Evolutionary conservation across 2,797 vertebrate species (phyloP), one percentile per base, ranked within the genome.

Genomic region (Choloepus didactylus): DNA sequence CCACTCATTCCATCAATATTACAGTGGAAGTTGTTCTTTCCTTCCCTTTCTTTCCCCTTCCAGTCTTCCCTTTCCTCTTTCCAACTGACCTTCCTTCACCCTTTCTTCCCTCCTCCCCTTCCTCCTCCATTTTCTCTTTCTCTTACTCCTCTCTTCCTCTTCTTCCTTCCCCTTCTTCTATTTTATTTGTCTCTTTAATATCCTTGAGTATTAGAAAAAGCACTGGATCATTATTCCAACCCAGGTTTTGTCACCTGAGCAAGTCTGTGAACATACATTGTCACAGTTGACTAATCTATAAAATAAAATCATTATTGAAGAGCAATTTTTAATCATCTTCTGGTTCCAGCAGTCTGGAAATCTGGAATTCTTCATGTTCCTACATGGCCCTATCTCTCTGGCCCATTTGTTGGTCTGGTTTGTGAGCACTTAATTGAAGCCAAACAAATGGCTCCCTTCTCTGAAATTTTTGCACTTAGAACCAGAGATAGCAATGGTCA

Each of bases 391-490:
- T 59, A 54, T 70, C 6, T 87, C 66, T 76, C 38, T 89, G 18
- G 18, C 5, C 35, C 7, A 92, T 15, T 60, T 46, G 2, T 70
- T 79, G 70, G 31, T 73, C 35, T 56, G 35, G 35, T 35, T 35
- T 35, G 35, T 1, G 27, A 35, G n/a, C 29, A n/a, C 23, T 29
- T 60, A 38, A 86, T 19, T 11, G 72, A 79, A 85, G 9, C 4
- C 76, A 6, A 70, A 87, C 10, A 72, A 79, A 56, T 72, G 18
- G 82, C 62, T 87, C 4, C 9, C 10, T 95, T 88, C 41, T 93
- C 54, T 75, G 29, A 88, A 94, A 91, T 94, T 3, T 66, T 67
- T 92, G 25, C 11, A 82, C n/a, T 87, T 86, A 72, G 31, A 89
- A 89, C 5, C 31, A 89, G 38, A 44, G 7, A 44, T 14, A 66